A percentile compares a stretch with the other conserved stretches of the same genome.
phyloP scores from a whole-genome alignment of 2,797 vertebrate species.

The Pogonophryne albipinna region DNA sequence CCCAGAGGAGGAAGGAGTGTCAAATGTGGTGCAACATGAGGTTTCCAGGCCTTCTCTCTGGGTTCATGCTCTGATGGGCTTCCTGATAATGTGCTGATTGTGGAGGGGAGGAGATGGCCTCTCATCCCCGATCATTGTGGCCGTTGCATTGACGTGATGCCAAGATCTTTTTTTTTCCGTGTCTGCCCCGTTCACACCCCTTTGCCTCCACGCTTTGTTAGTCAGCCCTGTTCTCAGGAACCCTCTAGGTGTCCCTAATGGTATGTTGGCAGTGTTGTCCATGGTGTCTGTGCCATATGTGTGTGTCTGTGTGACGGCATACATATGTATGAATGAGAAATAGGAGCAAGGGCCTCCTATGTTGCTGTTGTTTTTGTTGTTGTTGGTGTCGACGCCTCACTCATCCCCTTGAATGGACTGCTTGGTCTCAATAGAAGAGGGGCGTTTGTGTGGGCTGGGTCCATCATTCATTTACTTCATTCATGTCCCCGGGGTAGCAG shows the following conservation, averaged over 20 bases:
- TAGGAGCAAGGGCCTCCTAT: slow-evolving; percentile 76
- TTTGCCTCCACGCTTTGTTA: slow-evolving; percentile 76
- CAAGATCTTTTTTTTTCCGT: slow-evolving; percentile 73
- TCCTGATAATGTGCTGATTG: slow-evolving; percentile 76
- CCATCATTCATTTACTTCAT: slow-evolving; percentile 84
- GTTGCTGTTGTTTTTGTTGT: slow-evolving; percentile 84
- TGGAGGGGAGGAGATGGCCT: slow-evolving; percentile 74
- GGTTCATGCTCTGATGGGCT: slow-evolving; percentile 74
- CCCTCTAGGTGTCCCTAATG: slow-evolving; percentile 80
- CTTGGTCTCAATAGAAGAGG: slow-evolving; percentile 78
- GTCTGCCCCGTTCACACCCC: slow-evolving; percentile 70
- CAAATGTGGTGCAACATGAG: slow-evolving; percentile 63
- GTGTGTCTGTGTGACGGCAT: slow-evolving; percentile 70
- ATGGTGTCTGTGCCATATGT: slow-evolving; percentile 71
- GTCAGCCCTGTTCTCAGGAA: slow-evolving; percentile 81
- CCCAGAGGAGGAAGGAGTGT: slow-evolving; percentile 38
- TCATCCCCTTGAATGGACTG: slow-evolving; percentile 82
- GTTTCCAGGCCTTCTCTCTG: slow-evolving; percentile 70
- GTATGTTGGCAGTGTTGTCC: slow-evolving; percentile 74
- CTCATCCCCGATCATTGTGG: slow-evolving; percentile 75
- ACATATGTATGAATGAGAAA: slow-evolving; percentile 78
- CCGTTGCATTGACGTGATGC: slow-evolving; percentile 78
- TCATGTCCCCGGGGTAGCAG: slow-evolving; percentile 70
- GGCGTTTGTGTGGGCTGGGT: slow-evolving; percentile 79
- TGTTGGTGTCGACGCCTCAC: slow-evolving; percentile 83